Percentiles rank a stretch among this genome's conserved stretches.
phyloP scores from a whole-genome alignment of 2,113 vertebrate genomes.

The Paedocypris sp. region DNA sequence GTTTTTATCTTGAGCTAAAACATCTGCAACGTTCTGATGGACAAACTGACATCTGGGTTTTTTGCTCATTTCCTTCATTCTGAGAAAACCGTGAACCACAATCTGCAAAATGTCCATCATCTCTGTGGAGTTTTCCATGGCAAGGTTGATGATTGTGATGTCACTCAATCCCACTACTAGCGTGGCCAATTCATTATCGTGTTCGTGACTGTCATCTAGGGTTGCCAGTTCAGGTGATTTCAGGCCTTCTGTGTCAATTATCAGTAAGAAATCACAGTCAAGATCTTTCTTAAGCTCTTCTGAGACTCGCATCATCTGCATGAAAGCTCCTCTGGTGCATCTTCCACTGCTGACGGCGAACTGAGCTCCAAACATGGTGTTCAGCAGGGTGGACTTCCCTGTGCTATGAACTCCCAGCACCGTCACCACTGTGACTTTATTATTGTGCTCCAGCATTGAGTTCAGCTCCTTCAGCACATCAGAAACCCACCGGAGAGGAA shows the following conservation, averaged over 20 bases:
- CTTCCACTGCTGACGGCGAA: constrained; percentile 64
- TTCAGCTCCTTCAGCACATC: constrained; percentile 53
- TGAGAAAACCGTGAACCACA: constrained; percentile 53
- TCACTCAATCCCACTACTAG: constrained; percentile 65
- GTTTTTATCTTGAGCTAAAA: constrained; percentile 54
- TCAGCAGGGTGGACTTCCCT: constrained; percentile 74
- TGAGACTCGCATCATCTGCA: constrained; percentile 46
- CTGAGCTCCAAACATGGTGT: constrained; percentile 75
- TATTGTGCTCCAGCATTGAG: constrained; percentile 39
- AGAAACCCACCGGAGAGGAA: constrained; percentile 64
- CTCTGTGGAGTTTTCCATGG: constrained; percentile 49
- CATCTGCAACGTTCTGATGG: constrained; percentile 63
- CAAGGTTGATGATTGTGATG: constrained; percentile 61
- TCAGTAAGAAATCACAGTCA: constrained; percentile 53
- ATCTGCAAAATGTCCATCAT: constrained; percentile 55
- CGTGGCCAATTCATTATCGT: constrained; percentile 66
- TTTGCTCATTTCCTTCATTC: constrained; percentile 57
- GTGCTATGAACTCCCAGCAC: constrained; percentile 68
- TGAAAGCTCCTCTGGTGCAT: constrained; percentile 64
- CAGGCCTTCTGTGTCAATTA: constrained; percentile 55
- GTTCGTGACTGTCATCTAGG: constrained; percentile 46
- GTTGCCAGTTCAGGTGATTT: constrained; percentile 50
- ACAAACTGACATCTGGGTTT: constrained; percentile 65
- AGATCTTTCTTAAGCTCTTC: constrained; percentile 42
- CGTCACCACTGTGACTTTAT: constrained; percentile 58